Base-by-base conservation (phyloP, 2,113 vertebrate genomes). In the Colossoma macropomum region DNA sequence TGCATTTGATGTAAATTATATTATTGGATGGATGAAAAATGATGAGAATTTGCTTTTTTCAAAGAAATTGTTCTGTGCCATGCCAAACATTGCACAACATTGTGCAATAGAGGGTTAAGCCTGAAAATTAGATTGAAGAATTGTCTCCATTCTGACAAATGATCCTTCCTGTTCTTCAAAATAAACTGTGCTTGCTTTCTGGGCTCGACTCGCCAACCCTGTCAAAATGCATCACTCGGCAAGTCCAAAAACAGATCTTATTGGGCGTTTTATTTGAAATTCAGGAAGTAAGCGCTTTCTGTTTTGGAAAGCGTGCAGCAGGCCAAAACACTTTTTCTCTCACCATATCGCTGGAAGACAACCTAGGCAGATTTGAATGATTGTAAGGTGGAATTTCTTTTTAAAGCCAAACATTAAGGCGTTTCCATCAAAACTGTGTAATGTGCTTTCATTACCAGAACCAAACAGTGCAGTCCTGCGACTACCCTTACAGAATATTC, bases 311-410 rank as follows among this genome's bases (percentile, higher is more conserved):
- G 17, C n/a, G 32, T n/a, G 28, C 38, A n/a, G 25, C 17, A 41
- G 52, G 50, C 78, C 52, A 34, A 41, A 19, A 80, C 54, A 48
- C 19, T 73, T 73, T 73, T 19, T 32, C 28, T 71, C 60, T 71
- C 45, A 34, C 68, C 21, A 4, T 21, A 25, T 38, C 23, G 0
- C 7, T 48, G 41, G 10, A 19, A 45, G 30, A 41, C 52, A 60
- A 23, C 34, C 54, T 30, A 71, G 32, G 66, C 32, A 60, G 68
- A 41, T 28, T 21, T 28, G 54, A 45, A 10, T n/a, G 28, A n/a
- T 50, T 50, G 23, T 30, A 66, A 2, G 10, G 3, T 15, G 4
- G 19, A n/a, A 32, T 32, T 66, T 15, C 0, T 65, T 66, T 65
- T 50, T 19, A 30, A 66, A 25, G 28, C 34, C 23, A 71, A 60